Conservation (phyloP, 1,140 invertebrate species). For the Heliconius hewitsoni region DNA sequence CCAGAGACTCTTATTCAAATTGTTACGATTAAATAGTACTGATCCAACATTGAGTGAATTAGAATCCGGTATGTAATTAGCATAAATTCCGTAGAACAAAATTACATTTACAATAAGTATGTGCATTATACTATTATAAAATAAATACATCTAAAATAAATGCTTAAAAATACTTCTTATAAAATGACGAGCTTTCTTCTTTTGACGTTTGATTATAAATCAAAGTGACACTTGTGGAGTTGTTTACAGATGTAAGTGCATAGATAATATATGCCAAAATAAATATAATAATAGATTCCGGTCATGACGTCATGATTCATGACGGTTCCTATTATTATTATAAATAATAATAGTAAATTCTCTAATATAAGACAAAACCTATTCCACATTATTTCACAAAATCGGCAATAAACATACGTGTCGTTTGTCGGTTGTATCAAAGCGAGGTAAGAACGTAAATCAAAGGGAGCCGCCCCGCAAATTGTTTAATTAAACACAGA, state of each 20-base stretch:
- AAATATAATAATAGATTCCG: no score
- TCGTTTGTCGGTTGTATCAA: constrained; percentile 50
- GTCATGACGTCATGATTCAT: no score
- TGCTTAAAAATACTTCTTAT: constrained; percentile 7
- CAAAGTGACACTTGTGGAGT: not conserved
- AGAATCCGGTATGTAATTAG: constrained; percentile 20
- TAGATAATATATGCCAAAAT: not conserved
- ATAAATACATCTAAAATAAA: constrained; percentile 54
- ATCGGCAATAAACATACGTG: constrained; percentile 51
- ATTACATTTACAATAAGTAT: constrained; percentile 43
- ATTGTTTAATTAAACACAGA: constrained; percentile 46
- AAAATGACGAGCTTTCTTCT: not conserved
- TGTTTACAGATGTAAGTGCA: not conserved
- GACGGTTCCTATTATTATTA: not conserved
- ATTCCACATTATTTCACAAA: constrained; percentile 23
- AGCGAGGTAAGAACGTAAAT: constrained; percentile 53
- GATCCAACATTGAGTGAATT: constrained; percentile 56
- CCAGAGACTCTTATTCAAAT: constrained; percentile 51
- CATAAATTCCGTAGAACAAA: constrained; percentile 31
- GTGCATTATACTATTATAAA: constrained; percentile 54
- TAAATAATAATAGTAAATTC: not conserved
- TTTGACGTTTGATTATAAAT: not conserved
- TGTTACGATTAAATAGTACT: constrained; percentile 51
- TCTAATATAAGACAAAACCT: not conserved
- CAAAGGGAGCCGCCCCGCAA: constrained; percentile 34